A percentile compares a stretch with the other conserved stretches of the same genome.
phyloP scores from a whole-genome alignment of 1,140 invertebrate genomes.

The Cylas formicarius region DNA sequence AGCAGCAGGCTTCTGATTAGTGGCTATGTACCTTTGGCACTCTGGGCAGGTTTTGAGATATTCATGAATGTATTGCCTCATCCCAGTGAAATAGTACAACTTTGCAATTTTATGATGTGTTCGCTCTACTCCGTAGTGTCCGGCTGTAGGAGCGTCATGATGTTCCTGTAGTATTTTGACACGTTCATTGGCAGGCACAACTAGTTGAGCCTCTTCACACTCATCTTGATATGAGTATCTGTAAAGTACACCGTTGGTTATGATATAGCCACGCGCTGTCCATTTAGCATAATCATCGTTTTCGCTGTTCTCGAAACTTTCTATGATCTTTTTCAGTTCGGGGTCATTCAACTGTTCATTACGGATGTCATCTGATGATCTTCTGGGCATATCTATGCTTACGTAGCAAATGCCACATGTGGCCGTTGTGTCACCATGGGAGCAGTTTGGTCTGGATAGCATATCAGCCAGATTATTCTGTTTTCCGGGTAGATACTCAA shows the following conservation, averaged over 20 bases:
- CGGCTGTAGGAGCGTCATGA: conserved; percentile 30
- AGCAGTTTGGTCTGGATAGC: conserved; percentile 2
- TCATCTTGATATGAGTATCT: too few species aligned
- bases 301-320: not conserved
- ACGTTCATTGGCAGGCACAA: too few species aligned
- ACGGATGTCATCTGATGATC: not conserved
- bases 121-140: conserved; percentile 31
- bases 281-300: too few species aligned
- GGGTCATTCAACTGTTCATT: conserved; percentile 3
- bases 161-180: too few species aligned
- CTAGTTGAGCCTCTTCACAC: too few species aligned
- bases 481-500: too few species aligned
- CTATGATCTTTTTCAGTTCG: conserved; percentile 2
- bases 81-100: conserved; percentile 11
- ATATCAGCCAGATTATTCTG: conserved; percentile 1
- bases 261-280: too few species aligned
- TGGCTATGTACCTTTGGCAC: conserved; percentile 8
- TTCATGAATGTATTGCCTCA: conserved; percentile 7
- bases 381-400: not conserved
- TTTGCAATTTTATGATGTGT: conserved; percentile 15
- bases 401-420: conserved; percentile 1
- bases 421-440: too few species aligned
- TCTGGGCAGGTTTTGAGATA: conserved; percentile 9
- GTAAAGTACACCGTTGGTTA: too few species aligned
- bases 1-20: conserved; percentile 24